phyloP scores from a whole-genome alignment of 2,113 vertebrate genomes.

The Propithecus coquereli region DNA sequence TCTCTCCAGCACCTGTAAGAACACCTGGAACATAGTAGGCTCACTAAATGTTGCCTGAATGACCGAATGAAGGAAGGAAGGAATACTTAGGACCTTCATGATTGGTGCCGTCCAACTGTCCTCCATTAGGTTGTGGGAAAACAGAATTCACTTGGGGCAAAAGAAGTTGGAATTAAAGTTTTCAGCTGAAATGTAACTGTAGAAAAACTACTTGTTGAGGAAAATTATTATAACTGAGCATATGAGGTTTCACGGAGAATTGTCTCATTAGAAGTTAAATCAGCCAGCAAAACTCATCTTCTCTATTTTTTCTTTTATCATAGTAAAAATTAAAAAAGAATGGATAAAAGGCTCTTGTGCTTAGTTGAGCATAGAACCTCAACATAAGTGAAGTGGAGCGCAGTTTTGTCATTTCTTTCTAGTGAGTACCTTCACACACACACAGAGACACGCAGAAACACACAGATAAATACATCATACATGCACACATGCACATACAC shows the following conservation, averaged over 20 bases:
- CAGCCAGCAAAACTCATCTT: background rate
- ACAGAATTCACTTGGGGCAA: background rate
- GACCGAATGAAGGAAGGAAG: fast-evolving
- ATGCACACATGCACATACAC: background rate
- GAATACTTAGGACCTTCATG: background rate
- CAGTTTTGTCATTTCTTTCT: conserved; percentile 45
- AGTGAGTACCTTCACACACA: conserved; percentile 46
- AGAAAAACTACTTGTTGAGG: background rate
- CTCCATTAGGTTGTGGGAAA: no score
- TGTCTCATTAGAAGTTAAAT: background rate
- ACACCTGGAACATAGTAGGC: fast-evolving
- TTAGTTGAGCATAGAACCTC: background rate
- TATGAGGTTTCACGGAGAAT: background rate
- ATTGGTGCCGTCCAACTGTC: fast-evolving
- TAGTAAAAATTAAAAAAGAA: background rate
- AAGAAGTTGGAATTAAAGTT: background rate
- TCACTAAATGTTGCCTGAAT: background rate
- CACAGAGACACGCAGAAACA: background rate
- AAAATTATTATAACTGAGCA: fast-evolving
- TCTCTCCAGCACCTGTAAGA: background rate
- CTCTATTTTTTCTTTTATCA: background rate
- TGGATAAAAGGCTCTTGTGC: background rate
- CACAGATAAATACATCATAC: background rate
- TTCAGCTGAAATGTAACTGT: background rate
- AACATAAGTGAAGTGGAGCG: background rate